phyloP scores from a whole-genome alignment of 1,140 invertebrate genomes.

The Drosophila paulistorum region DNA sequence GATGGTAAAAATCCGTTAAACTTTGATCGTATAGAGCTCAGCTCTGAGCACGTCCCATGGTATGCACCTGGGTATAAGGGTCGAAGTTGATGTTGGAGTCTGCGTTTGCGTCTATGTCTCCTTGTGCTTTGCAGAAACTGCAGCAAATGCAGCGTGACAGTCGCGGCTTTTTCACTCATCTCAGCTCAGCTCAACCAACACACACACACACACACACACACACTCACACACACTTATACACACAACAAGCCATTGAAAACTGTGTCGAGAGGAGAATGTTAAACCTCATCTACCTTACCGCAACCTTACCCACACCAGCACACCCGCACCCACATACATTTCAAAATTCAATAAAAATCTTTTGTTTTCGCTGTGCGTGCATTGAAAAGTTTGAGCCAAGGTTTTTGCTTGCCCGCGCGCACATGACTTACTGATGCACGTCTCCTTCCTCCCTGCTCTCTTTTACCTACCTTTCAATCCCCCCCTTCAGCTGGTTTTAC shows the following conservation, averaged over 20 bases:
- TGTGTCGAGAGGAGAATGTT: conserved; percentile 30
- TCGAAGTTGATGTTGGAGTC: neutral
- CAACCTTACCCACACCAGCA: conserved; percentile 29
- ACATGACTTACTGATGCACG: conserved; percentile 60
- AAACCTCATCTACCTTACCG: conserved; percentile 36
- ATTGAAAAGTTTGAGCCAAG: conserved; percentile 79
- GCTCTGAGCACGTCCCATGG: neutral
- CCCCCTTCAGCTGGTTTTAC: neutral
- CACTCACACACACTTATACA: neutral
- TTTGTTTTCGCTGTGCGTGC: conserved; percentile 66
- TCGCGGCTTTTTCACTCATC: conserved; percentile 68
- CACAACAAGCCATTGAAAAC: conserved; percentile 41
- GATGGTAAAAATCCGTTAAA: conserved; percentile 43
- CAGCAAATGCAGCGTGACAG: conserved; percentile 74
- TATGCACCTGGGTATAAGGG: neutral
- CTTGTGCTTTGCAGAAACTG: neutral
- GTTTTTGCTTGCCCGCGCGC: conserved; percentile 56
- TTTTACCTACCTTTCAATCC: neutral
- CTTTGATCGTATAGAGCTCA: conserved; percentile 55
- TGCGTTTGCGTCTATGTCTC: neutral
- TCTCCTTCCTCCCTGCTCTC: neutral
- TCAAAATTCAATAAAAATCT: conserved; percentile 80
- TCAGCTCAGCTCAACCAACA: conserved; percentile 9
- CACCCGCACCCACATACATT: conserved; percentile 25
- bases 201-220: neutral